phyloP scores from a whole-genome alignment of 2,797 vertebrate genomes.

The Tamandua tetradactyla region DNA sequence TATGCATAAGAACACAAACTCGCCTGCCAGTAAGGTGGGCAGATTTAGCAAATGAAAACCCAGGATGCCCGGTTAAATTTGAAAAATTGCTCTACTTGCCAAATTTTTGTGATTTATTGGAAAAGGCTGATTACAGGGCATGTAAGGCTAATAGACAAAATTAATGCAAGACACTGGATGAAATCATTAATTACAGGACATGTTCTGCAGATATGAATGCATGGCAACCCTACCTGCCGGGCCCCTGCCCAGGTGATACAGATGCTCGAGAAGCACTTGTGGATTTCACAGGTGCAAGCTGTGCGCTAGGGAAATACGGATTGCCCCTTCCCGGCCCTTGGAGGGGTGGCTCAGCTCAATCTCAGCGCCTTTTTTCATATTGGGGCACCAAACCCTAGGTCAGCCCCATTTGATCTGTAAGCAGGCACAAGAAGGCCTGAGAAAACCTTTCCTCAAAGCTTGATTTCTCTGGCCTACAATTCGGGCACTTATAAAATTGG shows the following conservation, averaged over 20 bases:
- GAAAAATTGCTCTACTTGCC: constrained; percentile 1
- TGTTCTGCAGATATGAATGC: not conserved
- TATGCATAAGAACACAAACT: not conserved
- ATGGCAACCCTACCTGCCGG: not conserved
- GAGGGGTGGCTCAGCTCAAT: not conserved
- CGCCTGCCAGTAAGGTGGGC: not conserved
- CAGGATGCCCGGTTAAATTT: not conserved
- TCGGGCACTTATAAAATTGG: not conserved
- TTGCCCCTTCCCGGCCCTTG: not conserved
- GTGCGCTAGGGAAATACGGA: not conserved
- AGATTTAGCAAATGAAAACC: not conserved
- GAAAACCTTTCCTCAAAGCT: not conserved
- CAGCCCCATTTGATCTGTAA: not conserved
- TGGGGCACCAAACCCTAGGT: not conserved
- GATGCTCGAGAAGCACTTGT: not conserved
- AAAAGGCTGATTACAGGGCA: not conserved
- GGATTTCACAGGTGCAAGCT: not conserved
- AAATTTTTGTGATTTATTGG: not conserved
- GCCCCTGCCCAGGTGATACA: not conserved
- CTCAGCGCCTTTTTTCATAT: not conserved
- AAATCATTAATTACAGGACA: not conserved
- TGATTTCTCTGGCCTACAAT: not conserved
- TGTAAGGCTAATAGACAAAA: not conserved
- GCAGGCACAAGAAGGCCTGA: not conserved
- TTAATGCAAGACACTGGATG: not conserved